Percentiles rank a stretch among this genome's conserved stretches.
These are phyloP conservation scores for Callocephalon fimbriatum DNA, from an alignment of 2,113 vertebrate species.

Conservation along the genomic window DNA sequence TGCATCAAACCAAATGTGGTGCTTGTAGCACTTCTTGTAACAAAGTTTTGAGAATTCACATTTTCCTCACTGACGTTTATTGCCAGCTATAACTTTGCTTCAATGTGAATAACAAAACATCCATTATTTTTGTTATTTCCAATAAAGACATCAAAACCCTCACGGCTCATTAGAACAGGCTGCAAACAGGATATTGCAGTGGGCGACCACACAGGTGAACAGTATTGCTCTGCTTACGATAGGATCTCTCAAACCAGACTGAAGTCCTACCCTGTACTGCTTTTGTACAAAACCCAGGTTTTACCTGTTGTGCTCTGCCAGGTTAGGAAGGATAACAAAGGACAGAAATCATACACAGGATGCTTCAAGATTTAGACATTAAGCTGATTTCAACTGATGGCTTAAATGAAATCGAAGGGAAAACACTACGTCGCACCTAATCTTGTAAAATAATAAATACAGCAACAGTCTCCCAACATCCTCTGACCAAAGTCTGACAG, in stretches of 20 bases:
- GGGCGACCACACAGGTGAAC: background rate
- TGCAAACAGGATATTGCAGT: background rate
- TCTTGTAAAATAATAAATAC: slow-evolving; percentile 23
- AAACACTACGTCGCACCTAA: background rate
- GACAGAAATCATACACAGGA: background rate
- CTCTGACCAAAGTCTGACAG: slow-evolving; percentile 5
- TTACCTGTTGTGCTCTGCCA: background rate
- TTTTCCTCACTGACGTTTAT: background rate
- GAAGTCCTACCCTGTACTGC: rapidly evolving
- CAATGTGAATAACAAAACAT: background rate
- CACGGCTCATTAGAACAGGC: rapidly evolving
- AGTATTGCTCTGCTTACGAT: rapidly evolving
- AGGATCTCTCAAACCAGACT: background rate
- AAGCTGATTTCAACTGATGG: background rate
- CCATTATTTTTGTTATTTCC: background rate
- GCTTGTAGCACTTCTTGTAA: background rate
- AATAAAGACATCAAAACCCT: background rate
- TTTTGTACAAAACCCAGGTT: background rate
- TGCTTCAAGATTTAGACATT: background rate
- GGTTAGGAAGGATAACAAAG: background rate
- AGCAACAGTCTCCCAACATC: background rate
- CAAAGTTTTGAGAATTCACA: background rate
- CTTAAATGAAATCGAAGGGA: background rate
- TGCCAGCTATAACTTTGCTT: background rate
- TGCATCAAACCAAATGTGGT: background rate